Conservation (phyloP, 2,797 vertebrate genomes). For the Phyllotis vaccarum region DNA sequence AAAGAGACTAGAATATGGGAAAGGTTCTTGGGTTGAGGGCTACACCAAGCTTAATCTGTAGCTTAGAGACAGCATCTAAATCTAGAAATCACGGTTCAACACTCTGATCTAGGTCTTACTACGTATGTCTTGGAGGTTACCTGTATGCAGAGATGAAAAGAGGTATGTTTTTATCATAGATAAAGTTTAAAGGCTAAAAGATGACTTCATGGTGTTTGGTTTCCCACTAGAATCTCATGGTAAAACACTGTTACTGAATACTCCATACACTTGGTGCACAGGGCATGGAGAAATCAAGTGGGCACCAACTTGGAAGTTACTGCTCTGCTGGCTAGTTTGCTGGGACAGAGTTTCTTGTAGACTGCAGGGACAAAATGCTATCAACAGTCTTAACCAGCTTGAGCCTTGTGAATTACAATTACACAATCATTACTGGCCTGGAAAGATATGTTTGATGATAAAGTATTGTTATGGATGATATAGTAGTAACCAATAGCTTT, state of each 20-base stretch:
- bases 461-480: neutral
- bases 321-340: neutral
- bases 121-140: neutral
- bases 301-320: neutral
- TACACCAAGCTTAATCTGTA: neutral
- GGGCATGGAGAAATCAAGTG: neutral
- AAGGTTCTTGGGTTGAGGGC: neutral
- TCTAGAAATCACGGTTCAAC: neutral
- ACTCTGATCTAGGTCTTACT: neutral
- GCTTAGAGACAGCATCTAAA: slow-evolving; percentile 5
- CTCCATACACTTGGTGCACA: neutral
- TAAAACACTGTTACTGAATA: neutral
- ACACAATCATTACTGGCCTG: too few species aligned
- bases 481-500: neutral
- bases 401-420: neutral
- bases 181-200: neutral
- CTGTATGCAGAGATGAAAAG: neutral
- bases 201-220: neutral
- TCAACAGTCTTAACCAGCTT: neutral
- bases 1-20: neutral
- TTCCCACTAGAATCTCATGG: neutral
- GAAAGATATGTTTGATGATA: neutral
- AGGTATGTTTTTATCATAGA: slow-evolving; percentile 32
- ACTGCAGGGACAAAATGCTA: neutral
- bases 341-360: neutral